phyloP scores from a whole-genome alignment of 2,888 invertebrate genomes.

The Diplolepis rosae region DNA sequence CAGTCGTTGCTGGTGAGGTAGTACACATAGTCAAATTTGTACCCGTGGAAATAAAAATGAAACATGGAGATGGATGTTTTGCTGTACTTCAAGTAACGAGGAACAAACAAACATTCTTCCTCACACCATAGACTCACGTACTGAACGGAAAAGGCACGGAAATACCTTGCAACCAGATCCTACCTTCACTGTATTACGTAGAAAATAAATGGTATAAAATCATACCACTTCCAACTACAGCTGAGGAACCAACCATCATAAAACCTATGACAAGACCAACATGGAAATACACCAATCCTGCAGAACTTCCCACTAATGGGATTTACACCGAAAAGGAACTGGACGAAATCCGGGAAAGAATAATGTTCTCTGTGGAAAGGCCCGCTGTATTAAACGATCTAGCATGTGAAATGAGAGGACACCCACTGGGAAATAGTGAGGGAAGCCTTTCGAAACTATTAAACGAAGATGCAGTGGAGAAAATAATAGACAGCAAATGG shows the following conservation, averaged over 20 bases:
- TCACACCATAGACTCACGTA: too few species aligned
- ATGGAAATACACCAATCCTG: too few species aligned
- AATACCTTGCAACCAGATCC: slow-evolving; percentile 44
- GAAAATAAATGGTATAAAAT: slow-evolving; percentile 48
- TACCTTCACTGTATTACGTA: too few species aligned
- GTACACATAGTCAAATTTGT: slow-evolving; percentile 51
- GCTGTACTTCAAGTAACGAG: slow-evolving; percentile 48
- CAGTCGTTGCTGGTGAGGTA: too few species aligned
- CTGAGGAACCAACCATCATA: too few species aligned
- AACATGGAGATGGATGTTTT: slow-evolving; percentile 37
- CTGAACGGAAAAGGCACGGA: slow-evolving; percentile 47
- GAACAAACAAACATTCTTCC: too few species aligned
- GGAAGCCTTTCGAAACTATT: slow-evolving; percentile 29
- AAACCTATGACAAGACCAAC: too few species aligned
- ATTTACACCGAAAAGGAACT: too few species aligned
- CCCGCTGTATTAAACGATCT: too few species aligned
- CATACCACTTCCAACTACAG: slow-evolving; percentile 32
- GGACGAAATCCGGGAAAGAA: too few species aligned
- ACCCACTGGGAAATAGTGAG: too few species aligned
- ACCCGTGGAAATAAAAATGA: slow-evolving; percentile 43
- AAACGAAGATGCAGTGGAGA: slow-evolving; percentile 28
- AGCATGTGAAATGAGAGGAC: slow-evolving; percentile 33
- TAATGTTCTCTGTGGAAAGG: too few species aligned
- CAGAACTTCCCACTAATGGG: slow-evolving; percentile 34
- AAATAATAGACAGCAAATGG: slow-evolving; percentile 36